Conservation (phyloP, 1,140 invertebrate genomes). For the Phymorhynchus buccinoides region DNA sequence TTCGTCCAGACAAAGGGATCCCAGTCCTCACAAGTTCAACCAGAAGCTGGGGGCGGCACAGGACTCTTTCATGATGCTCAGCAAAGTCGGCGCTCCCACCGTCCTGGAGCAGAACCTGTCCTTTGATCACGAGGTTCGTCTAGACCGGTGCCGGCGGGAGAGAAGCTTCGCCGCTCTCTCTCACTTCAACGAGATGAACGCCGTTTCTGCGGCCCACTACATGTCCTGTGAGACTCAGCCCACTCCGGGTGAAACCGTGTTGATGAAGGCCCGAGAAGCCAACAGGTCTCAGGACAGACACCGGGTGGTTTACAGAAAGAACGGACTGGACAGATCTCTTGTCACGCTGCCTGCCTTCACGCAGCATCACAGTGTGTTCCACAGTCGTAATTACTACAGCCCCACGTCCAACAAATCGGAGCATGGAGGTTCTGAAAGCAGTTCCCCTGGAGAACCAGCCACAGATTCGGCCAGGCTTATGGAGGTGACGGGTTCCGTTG, state of each 20-base stretch:
- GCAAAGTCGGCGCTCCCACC: slow-evolving; percentile 30
- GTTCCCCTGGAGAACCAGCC: slow-evolving; percentile 1
- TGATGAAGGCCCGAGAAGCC: slow-evolving; percentile 36
- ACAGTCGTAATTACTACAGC: not conserved
- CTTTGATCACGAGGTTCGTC: slow-evolving; percentile 35
- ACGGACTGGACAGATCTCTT: slow-evolving; percentile 11
- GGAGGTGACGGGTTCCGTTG: not conserved
- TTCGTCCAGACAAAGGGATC: not conserved
- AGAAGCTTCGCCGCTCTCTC: slow-evolving; percentile 16
- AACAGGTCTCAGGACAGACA: slow-evolving; percentile 30
- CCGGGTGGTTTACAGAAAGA: not conserved
- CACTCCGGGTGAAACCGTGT: slow-evolving; percentile 40
- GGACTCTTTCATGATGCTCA: slow-evolving; percentile 41
- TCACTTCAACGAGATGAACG: not conserved
- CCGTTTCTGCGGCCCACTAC: slow-evolving; percentile 18
- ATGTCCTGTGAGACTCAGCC: slow-evolving; percentile 24
- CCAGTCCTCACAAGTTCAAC: slow-evolving; percentile 36
- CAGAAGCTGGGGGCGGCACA: slow-evolving; percentile 39
- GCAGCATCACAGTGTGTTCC: not conserved
- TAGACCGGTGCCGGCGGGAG: slow-evolving; percentile 40
- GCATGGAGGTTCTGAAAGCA: slow-evolving; percentile 18
- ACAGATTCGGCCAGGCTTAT: not conserved
- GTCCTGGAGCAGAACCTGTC: slow-evolving; percentile 40
- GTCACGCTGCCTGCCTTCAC: not conserved
- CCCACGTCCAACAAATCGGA: slow-evolving; percentile 22